Conservation (phyloP, 1,140 invertebrate species). For the Bombyx mori region ASM3026992v2 NC_085116.1:17412001-17412500, state of each 20-base stretch:
- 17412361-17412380: slow-evolving; percentile 17
- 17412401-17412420: slow-evolving; percentile 40
- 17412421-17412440: slow-evolving; percentile 53
- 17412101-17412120: slow-evolving; percentile 65
- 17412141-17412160: slow-evolving; percentile 53
- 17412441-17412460: slow-evolving; percentile 53
- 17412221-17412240: slow-evolving; percentile 22
- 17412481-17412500: slow-evolving; percentile 49
- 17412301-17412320: slow-evolving; percentile 53
- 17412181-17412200: slow-evolving; percentile 51
- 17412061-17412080: slow-evolving; percentile 66
- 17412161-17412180: slow-evolving; percentile 59
- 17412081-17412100: slow-evolving; percentile 62
- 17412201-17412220: slow-evolving; percentile 18
- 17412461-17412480: slow-evolving; percentile 57
- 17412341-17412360: slow-evolving; percentile 36
- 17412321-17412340: slow-evolving; percentile 43
- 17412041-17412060: slow-evolving; percentile 54
- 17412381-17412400: slow-evolving; percentile 10
- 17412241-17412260: slow-evolving; percentile 23
- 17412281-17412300: slow-evolving; percentile 18
- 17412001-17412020: slow-evolving; percentile 11
- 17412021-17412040: slow-evolving; percentile 28
- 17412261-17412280: slow-evolving; percentile 16
- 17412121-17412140: slow-evolving; percentile 47